Base-by-base conservation (phyloP, 2,113 vertebrate species). In the Uria aalge region DNA sequence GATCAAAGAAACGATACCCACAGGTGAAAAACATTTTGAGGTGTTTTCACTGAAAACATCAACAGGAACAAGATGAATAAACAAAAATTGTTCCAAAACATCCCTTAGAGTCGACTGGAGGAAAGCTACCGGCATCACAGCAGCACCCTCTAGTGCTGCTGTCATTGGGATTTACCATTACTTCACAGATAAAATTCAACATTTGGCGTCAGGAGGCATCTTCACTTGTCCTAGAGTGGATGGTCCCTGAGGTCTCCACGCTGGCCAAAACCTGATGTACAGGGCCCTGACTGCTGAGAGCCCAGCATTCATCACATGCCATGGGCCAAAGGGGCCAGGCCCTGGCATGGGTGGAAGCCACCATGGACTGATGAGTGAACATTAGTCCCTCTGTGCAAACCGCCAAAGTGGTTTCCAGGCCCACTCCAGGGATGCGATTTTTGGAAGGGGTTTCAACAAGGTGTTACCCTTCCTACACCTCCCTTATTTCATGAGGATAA, bases 121-220 rank as follows among this genome's bases (percentile, higher is more conserved):
- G 62, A 62, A 59, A 91, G 50, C 43, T 36, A 57, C 36, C 30
- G 55, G 45, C 4, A 32, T 77, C 84, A n/a, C 69, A 80, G 91
- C 76, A 97, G 93, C 90, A 78, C 90, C 94, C 93, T 94, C 96
- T 96, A 91, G 88, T n/a, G 92, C 85, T 87, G 32, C 73, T 52
- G 36, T 16, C 72, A 12, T 2, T 9, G 75, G 18, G 12, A 18
- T 89, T 55, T 75, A 41, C 47, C 74, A 63, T 52, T n/a, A 36
- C 15, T 63, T 21, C 41, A 41, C 2, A 40, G 40, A 22, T 21
- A 24, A 62, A 77, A 53, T 10, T 2, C 5, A 4, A 3, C 38
- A 21, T 59, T 40, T 43, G 12, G 27, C 15, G 32, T n/a, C 12
- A 1, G 29, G 30, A 45, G 83, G 67, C 17, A 77, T 7, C 12